These are phyloP conservation scores for Barypeithes pellucidus DNA, from an alignment of 2,888 invertebrate genomes.

Conservation along the genomic window DNA sequence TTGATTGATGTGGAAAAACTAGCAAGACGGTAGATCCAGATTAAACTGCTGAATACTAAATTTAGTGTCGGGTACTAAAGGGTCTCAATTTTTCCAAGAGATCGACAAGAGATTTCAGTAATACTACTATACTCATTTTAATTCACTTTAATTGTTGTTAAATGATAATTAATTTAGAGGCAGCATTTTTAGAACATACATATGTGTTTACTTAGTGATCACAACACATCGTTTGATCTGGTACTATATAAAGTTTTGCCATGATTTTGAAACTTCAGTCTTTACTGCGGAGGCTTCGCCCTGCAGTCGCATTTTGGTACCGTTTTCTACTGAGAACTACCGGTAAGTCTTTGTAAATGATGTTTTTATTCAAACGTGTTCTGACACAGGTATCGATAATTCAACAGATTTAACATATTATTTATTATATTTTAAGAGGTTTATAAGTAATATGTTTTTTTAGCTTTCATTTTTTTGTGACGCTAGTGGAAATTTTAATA, in stretches of 20 bases:
- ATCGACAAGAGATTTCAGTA: background rate
- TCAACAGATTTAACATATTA: background rate
- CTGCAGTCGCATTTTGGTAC: conserved; percentile 62
- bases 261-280: conserved; percentile 63
- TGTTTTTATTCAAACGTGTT: background rate
- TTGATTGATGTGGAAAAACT: too few relatives aligned
- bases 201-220: conserved; percentile 66
- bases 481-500: conserved; percentile 41
- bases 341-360: conserved; percentile 57
- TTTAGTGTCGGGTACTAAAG: background rate
- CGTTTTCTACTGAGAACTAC: conserved; percentile 63
- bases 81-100: background rate
- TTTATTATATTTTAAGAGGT: background rate
- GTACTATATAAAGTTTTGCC: conserved; percentile 64
- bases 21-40: too few relatives aligned
- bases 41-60: background rate
- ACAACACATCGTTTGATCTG: conserved; percentile 64
- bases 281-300: conserved; percentile 66
- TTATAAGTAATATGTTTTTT: conserved; percentile 3
- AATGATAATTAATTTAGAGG: conserved; percentile 57
- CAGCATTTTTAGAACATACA: conserved; percentile 58
- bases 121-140: conserved; percentile 44
- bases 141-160: conserved; percentile 58
- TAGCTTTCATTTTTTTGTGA: conserved; percentile 25
- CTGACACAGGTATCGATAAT: background rate